These are phyloP conservation scores for Lagenorhynchus albirostris DNA, from an alignment of 2,113 vertebrate genomes.

Conservation along the genomic window DNA sequence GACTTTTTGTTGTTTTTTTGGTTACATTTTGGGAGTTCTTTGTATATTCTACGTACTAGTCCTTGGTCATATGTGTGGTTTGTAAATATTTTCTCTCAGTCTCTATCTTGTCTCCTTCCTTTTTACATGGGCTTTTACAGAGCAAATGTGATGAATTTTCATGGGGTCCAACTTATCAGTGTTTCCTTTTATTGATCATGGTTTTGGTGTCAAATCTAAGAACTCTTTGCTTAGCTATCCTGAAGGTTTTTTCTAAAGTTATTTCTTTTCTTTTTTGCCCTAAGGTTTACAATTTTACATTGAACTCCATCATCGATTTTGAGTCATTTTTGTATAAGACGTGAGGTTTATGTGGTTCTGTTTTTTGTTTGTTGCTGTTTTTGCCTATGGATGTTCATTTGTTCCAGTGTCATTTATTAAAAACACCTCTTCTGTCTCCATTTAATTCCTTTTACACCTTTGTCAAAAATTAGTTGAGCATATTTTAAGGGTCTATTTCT, in stretches of 20 bases:
- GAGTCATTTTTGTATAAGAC: neutral
- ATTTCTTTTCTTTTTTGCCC: neutral
- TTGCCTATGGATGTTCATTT: neutral
- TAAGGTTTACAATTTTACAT: neutral
- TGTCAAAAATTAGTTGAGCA: neutral
- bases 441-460: neutral
- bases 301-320: neutral
- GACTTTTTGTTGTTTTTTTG: neutral
- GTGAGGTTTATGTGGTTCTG: neutral
- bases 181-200: neutral
- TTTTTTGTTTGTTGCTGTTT: neutral
- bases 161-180: neutral
- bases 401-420: neutral
- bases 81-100: neutral
- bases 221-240: neutral
- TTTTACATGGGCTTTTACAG: neutral
- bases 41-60: neutral
- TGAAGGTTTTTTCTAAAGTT: neutral
- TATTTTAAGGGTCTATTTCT: neutral
- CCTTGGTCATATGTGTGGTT: neutral
- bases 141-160: neutral
- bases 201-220: neutral
- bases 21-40: neutral
- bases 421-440: neutral
- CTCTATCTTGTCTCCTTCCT: neutral